phyloP scores from a whole-genome alignment of 1,140 invertebrate genomes.

The Drosophila cardini region DNA sequence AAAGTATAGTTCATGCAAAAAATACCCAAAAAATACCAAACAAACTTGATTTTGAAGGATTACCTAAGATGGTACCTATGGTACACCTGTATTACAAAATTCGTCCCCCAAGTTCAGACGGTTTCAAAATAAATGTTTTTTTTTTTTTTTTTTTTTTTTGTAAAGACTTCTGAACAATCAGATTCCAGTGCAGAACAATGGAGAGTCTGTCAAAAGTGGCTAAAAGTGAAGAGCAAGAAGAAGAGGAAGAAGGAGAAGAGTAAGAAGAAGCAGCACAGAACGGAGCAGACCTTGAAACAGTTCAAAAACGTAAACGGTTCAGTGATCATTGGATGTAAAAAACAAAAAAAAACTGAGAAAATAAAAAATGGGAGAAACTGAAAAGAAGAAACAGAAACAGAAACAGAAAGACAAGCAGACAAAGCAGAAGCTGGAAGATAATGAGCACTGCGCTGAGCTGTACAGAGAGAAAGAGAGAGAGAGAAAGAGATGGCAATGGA shows the following conservation, averaged over 20 bases:
- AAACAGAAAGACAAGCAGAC: constrained; percentile 13
- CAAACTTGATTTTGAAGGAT: too few species aligned
- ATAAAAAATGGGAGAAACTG: constrained; percentile 46
- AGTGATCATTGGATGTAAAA: constrained; percentile 84
- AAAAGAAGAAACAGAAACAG: constrained; percentile 19
- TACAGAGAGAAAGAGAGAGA: background rate
- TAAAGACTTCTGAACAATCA: constrained; percentile 4
- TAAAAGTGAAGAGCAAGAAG: constrained; percentile 6
- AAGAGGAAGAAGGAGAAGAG: constrained; percentile 11
- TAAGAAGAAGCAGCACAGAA: constrained; percentile 33
- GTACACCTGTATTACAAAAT: too few species aligned
- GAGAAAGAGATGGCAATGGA: constrained; percentile 2
- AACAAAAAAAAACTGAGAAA: constrained; percentile 27
- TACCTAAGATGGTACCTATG: too few species aligned
- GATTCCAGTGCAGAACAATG: constrained; percentile 21
- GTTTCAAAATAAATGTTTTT: background rate
- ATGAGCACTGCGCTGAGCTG: constrained; percentile 7
- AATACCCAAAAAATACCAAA: too few species aligned
- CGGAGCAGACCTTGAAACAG: constrained; percentile 83
- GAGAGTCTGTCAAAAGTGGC: constrained; percentile 16
- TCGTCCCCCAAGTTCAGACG: background rate
- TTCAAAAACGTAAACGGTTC: constrained; percentile 85
- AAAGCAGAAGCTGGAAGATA: constrained; percentile 35
- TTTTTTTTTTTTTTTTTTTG: background rate
- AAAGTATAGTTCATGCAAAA: too few species aligned